Evolutionary conservation across 2,113 vertebrate genomes (phyloP).

Genomic region (Brachionichthys hirsutus): DNA sequence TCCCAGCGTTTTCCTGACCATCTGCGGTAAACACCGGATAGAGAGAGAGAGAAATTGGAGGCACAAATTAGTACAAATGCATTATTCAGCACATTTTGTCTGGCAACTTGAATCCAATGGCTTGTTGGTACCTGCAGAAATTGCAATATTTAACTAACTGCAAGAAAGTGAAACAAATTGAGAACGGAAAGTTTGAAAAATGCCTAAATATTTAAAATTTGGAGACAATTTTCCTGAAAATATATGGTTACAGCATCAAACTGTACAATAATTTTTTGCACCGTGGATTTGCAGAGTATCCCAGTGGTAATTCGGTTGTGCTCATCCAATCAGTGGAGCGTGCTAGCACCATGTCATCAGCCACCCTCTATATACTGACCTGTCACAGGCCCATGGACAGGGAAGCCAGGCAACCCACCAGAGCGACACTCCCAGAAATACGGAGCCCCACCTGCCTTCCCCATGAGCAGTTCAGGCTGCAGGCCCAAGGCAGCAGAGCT

Average conservation of each 20-base stretch:
- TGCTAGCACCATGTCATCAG: slow-evolving; percentile 31
- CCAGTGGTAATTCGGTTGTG: slow-evolving; percentile 36
- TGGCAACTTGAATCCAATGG: slow-evolving; percentile 19
- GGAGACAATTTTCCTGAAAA: not conserved
- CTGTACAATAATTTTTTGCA: slow-evolving; percentile 22
- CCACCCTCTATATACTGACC: slow-evolving; percentile 77
- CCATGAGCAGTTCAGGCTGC: slow-evolving; percentile 80
- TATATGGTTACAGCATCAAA: slow-evolving; percentile 17
- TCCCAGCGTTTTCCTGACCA: slow-evolving; percentile 84
- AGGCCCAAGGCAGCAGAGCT: slow-evolving; percentile 71
- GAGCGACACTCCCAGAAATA: slow-evolving; percentile 82
- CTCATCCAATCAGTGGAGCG: slow-evolving; percentile 43
- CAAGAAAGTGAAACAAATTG: slow-evolving; percentile 7
- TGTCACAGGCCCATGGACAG: slow-evolving; percentile 75
- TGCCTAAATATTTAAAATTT: not conserved
- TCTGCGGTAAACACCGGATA: slow-evolving; percentile 63
- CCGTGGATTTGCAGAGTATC: slow-evolving; percentile 44
- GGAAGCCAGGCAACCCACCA: slow-evolving; percentile 75
- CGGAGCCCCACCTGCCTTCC: slow-evolving; percentile 75
- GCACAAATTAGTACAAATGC: slow-evolving; percentile 23
- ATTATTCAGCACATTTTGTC: not conserved
- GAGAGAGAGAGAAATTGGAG: slow-evolving; percentile 12
- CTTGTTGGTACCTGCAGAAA: slow-evolving; percentile 42
- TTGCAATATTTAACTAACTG: slow-evolving; percentile 9
- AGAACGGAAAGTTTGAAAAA: slow-evolving; percentile 1